Percentiles rank a stretch among this genome's conserved stretches.
These are phyloP conservation scores for Hipparchia semele DNA, from an alignment of 2,888 invertebrate genomes.

Conservation along the genomic window DNA sequence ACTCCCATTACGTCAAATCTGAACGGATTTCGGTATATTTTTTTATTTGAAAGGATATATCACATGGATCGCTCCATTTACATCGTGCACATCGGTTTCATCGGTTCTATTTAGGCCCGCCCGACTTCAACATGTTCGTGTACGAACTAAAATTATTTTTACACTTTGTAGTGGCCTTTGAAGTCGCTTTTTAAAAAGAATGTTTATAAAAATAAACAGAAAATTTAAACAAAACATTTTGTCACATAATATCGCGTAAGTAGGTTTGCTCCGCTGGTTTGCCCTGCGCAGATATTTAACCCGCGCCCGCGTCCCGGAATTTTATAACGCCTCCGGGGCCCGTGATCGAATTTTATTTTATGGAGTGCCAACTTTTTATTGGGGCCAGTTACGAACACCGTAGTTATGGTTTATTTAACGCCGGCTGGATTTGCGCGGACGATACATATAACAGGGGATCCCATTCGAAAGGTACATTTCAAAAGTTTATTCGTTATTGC, in stretches of 20 bases:
- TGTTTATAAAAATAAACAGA: not conserved
- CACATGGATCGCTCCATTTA: too few relatives aligned
- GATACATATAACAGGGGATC: slow-evolving; percentile 31
- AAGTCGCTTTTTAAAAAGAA: not conserved
- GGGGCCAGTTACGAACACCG: slow-evolving; percentile 56
- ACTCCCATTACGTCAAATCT: too few relatives aligned
- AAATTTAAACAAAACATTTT: not conserved
- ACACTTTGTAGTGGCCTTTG: too few relatives aligned
- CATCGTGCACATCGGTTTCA: too few relatives aligned
- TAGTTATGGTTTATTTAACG: slow-evolving; percentile 78
- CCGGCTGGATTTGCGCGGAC: slow-evolving; percentile 65
- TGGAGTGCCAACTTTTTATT: slow-evolving; percentile 71
- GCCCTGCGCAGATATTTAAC: slow-evolving; percentile 46
- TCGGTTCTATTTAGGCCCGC: too few relatives aligned
- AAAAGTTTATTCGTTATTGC: slow-evolving; percentile 25
- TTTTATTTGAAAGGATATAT: too few relatives aligned
- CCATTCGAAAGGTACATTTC: slow-evolving; percentile 33
- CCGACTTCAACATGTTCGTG: too few relatives aligned
- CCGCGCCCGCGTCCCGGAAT: slow-evolving; percentile 55
- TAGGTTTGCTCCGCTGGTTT: not conserved
- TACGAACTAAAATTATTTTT: too few relatives aligned
- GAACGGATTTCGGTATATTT: too few relatives aligned
- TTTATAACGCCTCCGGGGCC: slow-evolving; percentile 55
- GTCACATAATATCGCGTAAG: not conserved
- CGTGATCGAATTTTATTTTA: slow-evolving; percentile 74